These are phyloP conservation scores for Geopemphigus sp. DNA, from an alignment of 1,140 invertebrate genomes.

Conservation along the genomic window DNA sequence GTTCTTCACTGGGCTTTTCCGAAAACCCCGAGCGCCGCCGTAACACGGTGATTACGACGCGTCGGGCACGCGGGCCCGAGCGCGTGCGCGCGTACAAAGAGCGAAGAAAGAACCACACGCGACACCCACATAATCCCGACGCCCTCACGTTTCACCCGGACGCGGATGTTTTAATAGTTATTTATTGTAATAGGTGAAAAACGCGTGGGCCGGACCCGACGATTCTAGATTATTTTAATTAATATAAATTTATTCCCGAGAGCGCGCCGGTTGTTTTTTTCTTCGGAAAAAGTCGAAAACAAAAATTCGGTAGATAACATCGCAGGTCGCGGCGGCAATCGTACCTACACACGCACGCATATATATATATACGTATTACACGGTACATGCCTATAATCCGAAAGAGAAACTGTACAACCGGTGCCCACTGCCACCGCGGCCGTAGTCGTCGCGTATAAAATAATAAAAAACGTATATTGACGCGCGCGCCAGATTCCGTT, in stretches of 20 bases:
- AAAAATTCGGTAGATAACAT: conserved; percentile 34
- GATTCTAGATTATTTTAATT: conserved; percentile 49
- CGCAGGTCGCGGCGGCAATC: neutral
- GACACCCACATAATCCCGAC: conserved; percentile 38
- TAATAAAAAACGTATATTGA: neutral
- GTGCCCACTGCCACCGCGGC: too few relatives aligned
- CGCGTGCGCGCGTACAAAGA: too few relatives aligned
- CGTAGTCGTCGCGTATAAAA: neutral
- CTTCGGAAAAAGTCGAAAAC: conserved; percentile 4
- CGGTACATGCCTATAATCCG: too few relatives aligned
- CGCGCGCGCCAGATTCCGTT: neutral
- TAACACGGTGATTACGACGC: too few relatives aligned
- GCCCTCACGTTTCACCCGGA: conserved; percentile 46
- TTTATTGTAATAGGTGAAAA: conserved; percentile 49
- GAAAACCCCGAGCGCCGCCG: too few relatives aligned
- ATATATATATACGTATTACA: neutral
- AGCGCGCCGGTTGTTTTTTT: neutral
- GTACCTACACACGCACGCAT: neutral
- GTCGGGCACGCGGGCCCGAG: too few relatives aligned
- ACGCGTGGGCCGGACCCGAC: conserved; percentile 21
- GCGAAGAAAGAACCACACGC: neutral
- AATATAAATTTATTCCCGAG: conserved; percentile 42
- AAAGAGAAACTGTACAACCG: conserved; percentile 24
- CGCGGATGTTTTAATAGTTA: conserved; percentile 47
- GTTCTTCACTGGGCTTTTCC: too few relatives aligned